These are phyloP conservation scores for Cataglyphis livida DNA, from an alignment of 2,888 invertebrate species.

Conservation along the genomic window DNA sequence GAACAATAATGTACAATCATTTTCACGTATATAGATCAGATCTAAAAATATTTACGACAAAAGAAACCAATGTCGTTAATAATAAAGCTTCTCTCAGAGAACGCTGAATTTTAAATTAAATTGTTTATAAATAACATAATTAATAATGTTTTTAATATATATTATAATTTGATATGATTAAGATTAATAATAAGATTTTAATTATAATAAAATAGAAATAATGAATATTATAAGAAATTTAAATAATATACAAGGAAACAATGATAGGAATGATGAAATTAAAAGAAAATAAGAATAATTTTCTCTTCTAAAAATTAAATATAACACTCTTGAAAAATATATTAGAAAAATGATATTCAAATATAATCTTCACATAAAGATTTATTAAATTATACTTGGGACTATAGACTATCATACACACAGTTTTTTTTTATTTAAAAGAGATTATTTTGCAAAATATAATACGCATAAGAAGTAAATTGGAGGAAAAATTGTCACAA, in stretches of 20 bases:
- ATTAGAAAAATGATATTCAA: not conserved
- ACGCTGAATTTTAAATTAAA: not conserved
- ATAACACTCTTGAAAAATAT: not conserved
- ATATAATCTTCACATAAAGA: not conserved
- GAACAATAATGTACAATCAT: slow-evolving; percentile 8
- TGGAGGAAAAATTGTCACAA: not conserved
- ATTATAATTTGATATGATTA: not conserved
- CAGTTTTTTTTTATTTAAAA: not conserved
- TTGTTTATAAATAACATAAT: not conserved
- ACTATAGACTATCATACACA: not conserved
- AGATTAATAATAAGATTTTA: not conserved
- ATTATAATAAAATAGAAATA: not conserved
- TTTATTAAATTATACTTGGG: not conserved
- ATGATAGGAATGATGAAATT: not conserved
- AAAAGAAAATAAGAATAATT: not conserved
- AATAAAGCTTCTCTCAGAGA: not conserved
- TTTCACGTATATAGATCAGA: not conserved
- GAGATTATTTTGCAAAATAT: not conserved
- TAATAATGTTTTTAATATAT: slow-evolving; percentile 8
- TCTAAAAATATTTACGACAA: not conserved
- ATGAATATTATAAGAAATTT: not conserved
- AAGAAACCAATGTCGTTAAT: not conserved
- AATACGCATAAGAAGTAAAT: not conserved
- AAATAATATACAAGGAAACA: not conserved
- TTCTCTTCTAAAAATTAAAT: not conserved